Evolutionary conservation across 2,888 invertebrate genomes (phyloP).

Genomic region (Sympetrum striolatum): DNA sequence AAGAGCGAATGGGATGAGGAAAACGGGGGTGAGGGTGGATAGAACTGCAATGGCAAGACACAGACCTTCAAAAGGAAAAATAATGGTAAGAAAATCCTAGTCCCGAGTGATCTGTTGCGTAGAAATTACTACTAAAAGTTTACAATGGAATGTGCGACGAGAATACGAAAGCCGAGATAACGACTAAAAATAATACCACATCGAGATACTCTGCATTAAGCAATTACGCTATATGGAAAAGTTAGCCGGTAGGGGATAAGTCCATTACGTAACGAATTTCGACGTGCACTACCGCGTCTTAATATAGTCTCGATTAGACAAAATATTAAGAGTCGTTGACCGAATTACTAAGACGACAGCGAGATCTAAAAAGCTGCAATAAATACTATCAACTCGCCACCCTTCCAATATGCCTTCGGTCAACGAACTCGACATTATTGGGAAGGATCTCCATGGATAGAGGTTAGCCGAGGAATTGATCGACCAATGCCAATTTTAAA

Average conservation of each 20-base stretch:
- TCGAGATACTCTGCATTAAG: neutral
- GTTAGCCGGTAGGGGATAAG: neutral
- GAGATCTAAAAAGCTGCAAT: neutral
- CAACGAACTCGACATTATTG: neutral
- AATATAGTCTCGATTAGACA: neutral
- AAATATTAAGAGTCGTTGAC: neutral
- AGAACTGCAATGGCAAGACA: slow-evolving; percentile 1
- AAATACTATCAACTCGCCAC: neutral
- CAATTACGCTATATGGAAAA: neutral
- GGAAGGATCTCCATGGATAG: neutral
- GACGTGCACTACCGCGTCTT: neutral
- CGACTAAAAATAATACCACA: neutral
- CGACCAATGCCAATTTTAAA: neutral
- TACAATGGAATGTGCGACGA: neutral
- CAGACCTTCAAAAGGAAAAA: neutral
- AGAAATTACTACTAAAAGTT: neutral
- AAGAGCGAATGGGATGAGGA: neutral
- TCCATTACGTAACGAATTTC: neutral
- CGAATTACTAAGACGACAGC: neutral
- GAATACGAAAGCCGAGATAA: neutral
- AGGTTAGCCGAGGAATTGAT: neutral
- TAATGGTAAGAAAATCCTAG: neutral
- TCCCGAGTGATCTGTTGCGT: no score
- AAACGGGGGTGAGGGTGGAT: neutral
- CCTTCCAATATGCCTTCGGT: neutral